These are phyloP conservation scores for Gymnocephalus cernua DNA, from an alignment of 2,113 vertebrate genomes.

Conservation along the genomic window DNA sequence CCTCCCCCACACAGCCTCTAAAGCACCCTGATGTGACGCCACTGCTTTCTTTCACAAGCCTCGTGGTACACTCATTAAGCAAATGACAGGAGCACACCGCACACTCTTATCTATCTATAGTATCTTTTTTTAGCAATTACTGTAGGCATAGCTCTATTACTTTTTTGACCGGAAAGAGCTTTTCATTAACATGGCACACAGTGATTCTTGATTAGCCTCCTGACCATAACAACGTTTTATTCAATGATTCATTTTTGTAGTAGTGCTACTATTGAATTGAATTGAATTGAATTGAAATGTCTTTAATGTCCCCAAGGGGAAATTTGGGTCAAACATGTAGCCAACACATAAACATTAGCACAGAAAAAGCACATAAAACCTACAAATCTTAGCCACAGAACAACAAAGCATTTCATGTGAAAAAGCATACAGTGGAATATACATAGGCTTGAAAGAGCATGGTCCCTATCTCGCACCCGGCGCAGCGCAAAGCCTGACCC, in stretches of 20 bases:
- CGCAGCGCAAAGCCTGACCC: no score
- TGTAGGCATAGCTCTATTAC: neutral
- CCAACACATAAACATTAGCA: no score
- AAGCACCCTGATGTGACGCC: conserved; percentile 44
- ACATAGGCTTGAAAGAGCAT: no score
- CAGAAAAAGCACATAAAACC: no score
- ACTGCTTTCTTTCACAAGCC: conserved; percentile 44
- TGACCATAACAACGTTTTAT: neutral
- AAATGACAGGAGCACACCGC: conserved; percentile 41
- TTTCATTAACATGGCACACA: neutral
- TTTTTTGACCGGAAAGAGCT: neutral
- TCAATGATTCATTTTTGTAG: neutral
- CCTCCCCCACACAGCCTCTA: conserved; percentile 38
- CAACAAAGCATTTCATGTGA: neutral
- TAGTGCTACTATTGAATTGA: neutral
- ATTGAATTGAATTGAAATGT: no score
- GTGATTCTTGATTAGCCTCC: neutral
- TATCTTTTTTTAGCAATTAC: conserved; percentile 19
- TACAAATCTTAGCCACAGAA: no score
- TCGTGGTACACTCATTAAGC: conserved; percentile 35
- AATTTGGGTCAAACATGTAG: no score
- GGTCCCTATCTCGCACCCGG: no score
- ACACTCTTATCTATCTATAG: conserved; percentile 21
- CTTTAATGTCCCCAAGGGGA: no score
- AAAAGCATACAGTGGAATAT: neutral